Conservation (phyloP, 1,140 invertebrate genomes). For the Calliopsis andreniformis region DNA sequence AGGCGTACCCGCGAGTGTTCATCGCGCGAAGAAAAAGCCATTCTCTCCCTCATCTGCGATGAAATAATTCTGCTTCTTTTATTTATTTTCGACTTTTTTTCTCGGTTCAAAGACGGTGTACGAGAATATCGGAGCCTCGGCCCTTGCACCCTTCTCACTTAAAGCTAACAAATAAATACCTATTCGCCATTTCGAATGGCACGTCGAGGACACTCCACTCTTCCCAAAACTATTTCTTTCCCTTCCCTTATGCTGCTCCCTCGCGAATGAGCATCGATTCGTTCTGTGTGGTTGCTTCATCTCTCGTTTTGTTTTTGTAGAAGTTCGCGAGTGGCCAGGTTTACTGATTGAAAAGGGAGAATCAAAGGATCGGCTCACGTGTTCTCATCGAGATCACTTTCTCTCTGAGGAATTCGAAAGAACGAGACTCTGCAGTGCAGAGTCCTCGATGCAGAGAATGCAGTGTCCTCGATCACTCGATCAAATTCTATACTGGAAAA, state of each 20-base stretch:
- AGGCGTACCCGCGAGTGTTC: background rate
- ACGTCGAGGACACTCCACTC: constrained; percentile 49
- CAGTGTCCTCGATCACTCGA: constrained; percentile 27
- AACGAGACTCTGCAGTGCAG: no score
- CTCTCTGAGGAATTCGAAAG: background rate
- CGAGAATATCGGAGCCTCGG: constrained; percentile 26
- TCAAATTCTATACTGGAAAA: constrained; percentile 38
- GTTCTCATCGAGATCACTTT: background rate
- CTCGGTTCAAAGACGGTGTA: constrained; percentile 25
- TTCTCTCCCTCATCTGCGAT: background rate
- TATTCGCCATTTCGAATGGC: constrained; percentile 53
- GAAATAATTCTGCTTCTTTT: background rate
- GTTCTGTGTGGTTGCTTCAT: background rate
- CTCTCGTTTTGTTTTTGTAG: background rate
- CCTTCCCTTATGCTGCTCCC: constrained; percentile 8
- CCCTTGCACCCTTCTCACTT: constrained; percentile 60
- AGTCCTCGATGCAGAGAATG: constrained; percentile 8
- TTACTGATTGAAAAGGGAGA: background rate
- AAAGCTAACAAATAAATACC: constrained; percentile 61
- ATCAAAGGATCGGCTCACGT: background rate
- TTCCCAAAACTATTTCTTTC: constrained; percentile 7
- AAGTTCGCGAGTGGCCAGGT: background rate
- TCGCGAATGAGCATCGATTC: background rate
- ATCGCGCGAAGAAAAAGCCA: background rate
- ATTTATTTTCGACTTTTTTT: background rate